phyloP scores from a whole-genome alignment of 2,888 invertebrate genomes.

The Myathropa florea region DNA sequence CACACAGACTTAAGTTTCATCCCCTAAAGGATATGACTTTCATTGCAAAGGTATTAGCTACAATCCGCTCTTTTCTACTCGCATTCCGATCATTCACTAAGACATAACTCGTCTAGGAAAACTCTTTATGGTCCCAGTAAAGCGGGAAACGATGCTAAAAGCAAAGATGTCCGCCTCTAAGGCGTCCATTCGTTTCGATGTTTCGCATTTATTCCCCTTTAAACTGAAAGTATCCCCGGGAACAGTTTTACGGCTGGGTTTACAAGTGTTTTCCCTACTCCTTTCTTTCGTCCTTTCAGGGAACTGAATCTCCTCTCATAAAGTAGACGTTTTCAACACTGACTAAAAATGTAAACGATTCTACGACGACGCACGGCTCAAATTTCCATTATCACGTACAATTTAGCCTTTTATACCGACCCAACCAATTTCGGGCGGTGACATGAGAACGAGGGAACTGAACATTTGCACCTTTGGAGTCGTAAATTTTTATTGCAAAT shows the following conservation, averaged over 20 bases:
- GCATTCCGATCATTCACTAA: not conserved
- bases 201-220: not conserved
- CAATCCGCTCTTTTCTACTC: not conserved
- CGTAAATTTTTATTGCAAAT: not conserved
- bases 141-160: not conserved
- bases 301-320: not conserved
- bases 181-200: not conserved
- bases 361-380: not conserved
- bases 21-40: not conserved
- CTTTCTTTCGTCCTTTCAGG: not conserved
- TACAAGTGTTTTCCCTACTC: not conserved
- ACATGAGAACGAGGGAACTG: not conserved
- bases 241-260: slow-evolving; percentile 20
- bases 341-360: not conserved
- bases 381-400: not conserved
- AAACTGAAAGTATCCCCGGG: not conserved
- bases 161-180: not conserved
- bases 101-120: not conserved
- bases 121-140: not conserved
- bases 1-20: not conserved
- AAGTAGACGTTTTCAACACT: not conserved
- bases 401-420: not conserved
- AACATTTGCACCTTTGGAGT: not conserved
- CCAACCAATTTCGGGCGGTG: not conserved
- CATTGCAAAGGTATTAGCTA: not conserved